Evolutionary conservation across 2,888 invertebrate species (phyloP).

Genomic region (Orthosia incerta): DNA sequence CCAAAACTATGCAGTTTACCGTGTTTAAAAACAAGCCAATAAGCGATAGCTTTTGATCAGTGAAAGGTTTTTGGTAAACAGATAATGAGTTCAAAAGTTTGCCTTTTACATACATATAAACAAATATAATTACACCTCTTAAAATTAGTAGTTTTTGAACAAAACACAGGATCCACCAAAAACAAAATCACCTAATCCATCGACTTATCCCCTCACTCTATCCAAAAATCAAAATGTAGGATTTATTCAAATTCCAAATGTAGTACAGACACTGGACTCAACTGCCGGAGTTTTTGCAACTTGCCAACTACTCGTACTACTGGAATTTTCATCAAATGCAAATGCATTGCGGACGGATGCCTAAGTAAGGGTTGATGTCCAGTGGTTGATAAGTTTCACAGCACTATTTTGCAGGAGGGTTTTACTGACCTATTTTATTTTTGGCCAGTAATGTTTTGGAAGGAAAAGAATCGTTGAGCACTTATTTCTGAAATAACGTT

Average conservation of each 20-base stretch:
- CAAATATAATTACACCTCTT: neutral
- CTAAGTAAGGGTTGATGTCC: constrained; percentile 41
- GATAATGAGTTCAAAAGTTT: neutral
- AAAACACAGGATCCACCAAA: neutral
- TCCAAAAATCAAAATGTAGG: constrained; percentile 67
- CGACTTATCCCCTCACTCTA: constrained; percentile 45
- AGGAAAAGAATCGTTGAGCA: neutral
- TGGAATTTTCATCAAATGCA: constrained; percentile 71
- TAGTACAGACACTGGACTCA: constrained; percentile 52
- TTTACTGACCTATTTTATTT: neutral
- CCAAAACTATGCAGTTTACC: too few relatives aligned
- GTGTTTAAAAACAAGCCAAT: too few relatives aligned
- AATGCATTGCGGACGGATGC: constrained; percentile 65
- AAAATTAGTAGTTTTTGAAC: neutral
- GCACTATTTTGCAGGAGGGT: neutral
- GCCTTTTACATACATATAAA: neutral
- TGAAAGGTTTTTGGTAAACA: neutral
- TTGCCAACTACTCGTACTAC: constrained; percentile 52
- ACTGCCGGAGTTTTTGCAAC: constrained; percentile 60
- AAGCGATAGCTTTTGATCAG: too few relatives aligned
- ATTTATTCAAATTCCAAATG: constrained; percentile 70
- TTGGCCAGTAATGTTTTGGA: neutral
- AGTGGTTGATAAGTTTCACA: constrained; percentile 21
- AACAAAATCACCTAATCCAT: constrained; percentile 14
- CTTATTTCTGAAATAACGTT: neutral